Conservation (phyloP, 2,113 vertebrate species). For the Enhydra lutris region DNA sequence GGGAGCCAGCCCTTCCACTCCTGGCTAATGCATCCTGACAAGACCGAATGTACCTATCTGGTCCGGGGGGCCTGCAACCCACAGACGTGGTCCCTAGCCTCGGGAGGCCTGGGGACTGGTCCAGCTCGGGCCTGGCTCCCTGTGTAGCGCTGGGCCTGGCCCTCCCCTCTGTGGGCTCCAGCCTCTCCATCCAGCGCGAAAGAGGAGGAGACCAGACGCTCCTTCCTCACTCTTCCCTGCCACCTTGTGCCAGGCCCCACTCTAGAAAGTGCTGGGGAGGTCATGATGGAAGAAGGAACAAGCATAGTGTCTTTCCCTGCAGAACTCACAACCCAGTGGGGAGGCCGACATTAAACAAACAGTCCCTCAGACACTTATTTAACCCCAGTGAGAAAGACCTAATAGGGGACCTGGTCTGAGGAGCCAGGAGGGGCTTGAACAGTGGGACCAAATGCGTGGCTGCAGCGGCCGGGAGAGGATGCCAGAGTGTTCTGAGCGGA, state of each 20-base stretch:
- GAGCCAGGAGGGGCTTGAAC: not conserved
- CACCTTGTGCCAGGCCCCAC: rapidly evolving
- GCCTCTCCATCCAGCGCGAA: not conserved
- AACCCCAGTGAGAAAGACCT: not conserved
- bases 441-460: rapidly evolving
- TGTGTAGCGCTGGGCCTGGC: not conserved
- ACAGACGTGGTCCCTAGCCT: not conserved
- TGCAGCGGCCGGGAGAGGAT: not conserved
- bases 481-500: not conserved
- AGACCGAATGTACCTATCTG: rapidly evolving
- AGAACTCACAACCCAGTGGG: not conserved
- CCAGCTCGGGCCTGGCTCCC: rapidly evolving
- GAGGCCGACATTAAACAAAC: not conserved
- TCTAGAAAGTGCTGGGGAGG: not conserved
- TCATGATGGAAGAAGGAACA: not conserved
- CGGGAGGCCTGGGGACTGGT: not conserved
- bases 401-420: not conserved
- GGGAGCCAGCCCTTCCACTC: rapidly evolving
- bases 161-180: not conserved
- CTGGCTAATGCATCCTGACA: not conserved
- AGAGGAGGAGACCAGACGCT: not conserved
- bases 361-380: not conserved
- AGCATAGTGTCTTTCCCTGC: rapidly evolving
- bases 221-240: not conserved
- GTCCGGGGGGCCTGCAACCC: not conserved